Conservation (phyloP, 2,888 invertebrate species). For the Sinotaia quadrata region DNA sequence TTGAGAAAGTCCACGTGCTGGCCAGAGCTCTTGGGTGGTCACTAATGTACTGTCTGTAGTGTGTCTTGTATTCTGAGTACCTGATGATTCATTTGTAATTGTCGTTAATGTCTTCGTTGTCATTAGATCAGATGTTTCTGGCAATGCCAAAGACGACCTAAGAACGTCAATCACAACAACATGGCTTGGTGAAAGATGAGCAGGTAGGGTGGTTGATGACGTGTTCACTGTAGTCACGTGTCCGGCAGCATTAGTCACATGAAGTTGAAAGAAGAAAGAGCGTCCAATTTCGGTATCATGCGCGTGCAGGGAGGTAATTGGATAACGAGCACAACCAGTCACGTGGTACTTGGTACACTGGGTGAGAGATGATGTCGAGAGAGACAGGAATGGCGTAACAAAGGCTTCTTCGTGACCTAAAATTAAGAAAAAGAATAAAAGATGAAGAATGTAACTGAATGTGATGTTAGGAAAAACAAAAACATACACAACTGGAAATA, state of each 20-base stretch:
- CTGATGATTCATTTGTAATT: too few relatives aligned
- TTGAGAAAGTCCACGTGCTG: too few relatives aligned
- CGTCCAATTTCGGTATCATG: slow-evolving; percentile 22
- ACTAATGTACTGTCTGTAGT: too few relatives aligned
- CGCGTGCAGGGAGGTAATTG: slow-evolving; percentile 24
- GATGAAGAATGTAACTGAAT: too few relatives aligned
- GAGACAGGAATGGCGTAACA: slow-evolving; percentile 23
- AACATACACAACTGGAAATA: too few relatives aligned
- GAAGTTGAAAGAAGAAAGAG: slow-evolving; percentile 33
- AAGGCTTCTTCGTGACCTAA: slow-evolving; percentile 13
- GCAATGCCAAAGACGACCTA: neutral
- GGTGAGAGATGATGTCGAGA: neutral
- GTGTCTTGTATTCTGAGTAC: too few relatives aligned
- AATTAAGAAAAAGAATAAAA: too few relatives aligned
- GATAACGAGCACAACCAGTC: slow-evolving; percentile 22
- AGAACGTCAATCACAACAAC: slow-evolving; percentile 32
- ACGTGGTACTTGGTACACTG: slow-evolving; percentile 3
- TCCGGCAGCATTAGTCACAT: slow-evolving; percentile 41
- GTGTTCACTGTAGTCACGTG: slow-evolving; percentile 34
- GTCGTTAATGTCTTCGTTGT: too few relatives aligned
- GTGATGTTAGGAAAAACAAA: too few relatives aligned
- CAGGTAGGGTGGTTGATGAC: slow-evolving; percentile 25
- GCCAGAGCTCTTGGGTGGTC: too few relatives aligned
- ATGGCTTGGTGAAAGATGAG: slow-evolving; percentile 24
- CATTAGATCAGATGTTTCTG: too few relatives aligned